Base-by-base conservation (phyloP, 2,888 invertebrate genomes). In the Aromia moschata region DNA sequence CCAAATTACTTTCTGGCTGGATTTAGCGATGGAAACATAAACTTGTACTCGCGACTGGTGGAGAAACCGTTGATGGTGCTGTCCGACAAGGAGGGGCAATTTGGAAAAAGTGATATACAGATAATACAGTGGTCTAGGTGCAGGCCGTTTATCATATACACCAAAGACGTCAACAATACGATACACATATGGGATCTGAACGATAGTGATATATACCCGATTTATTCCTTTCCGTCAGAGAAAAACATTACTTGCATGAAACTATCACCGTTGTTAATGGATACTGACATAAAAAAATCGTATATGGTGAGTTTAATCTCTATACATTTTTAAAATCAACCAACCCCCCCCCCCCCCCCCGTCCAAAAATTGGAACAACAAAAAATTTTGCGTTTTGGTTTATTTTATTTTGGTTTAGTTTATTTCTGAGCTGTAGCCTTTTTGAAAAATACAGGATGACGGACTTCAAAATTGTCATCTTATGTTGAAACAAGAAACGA, bases 161-260 rank as follows among this genome's bases (percentile, higher is more conserved):
- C 80, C 11, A 76, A 84, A 60, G 84, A 85, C 70, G 70, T 73
- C 16, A 66, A 57, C 33, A 82, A 78, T 66, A 81, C 80, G 30
- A 77, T 86, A 38, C 80, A 84, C 58, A 73, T 85, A 31, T 86
- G 86, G 85, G 80, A 86, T 73, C 75, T 86, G 60, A 78, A 78
- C 51, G 77, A 76, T 43, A 84, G 83, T 63, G 84, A 85, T 68
- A 79, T 83, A 63, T 77, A 77, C 62, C 85, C 85, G 0, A 73
- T 78, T 17, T 75, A 80, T 69, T 81, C 81, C 2, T 70, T 84
- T 56, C 79, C 80, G 1, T 80, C 82, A 60, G 77, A 75, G 36
- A 79, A 80, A 15, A 70, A 73, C 7, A 79, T 84, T 11, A 79
- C 73, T 43, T 78, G 77, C 61, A 80, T 85, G 71, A 80, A 78